Evolutionary conservation across 2,888 invertebrate species (phyloP).

Genomic region (Falcaria lacertinaria): DNA sequence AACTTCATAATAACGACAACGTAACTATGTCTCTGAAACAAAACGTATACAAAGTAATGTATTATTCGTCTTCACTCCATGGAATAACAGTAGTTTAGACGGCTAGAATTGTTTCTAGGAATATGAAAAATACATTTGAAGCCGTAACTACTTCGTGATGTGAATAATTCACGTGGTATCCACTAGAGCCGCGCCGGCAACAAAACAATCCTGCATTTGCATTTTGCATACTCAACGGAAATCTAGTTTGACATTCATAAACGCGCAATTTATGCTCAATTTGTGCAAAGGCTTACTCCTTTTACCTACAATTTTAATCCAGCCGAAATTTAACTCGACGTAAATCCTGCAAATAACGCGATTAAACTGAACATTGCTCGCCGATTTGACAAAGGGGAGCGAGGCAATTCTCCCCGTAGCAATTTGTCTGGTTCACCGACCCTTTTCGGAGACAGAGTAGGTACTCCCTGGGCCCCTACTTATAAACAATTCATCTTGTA

Average conservation of each 20-base stretch:
- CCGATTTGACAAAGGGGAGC: conserved; percentile 47
- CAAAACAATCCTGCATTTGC: conserved; percentile 41
- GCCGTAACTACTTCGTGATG: conserved; percentile 30
- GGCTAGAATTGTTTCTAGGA: conserved; percentile 18
- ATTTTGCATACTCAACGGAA: conserved; percentile 41
- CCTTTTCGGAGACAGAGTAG: conserved; percentile 45
- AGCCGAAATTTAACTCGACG: conserved; percentile 38
- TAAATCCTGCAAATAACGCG: conserved; percentile 55
- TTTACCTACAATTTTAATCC: conserved; percentile 40
- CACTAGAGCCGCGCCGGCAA: conserved; percentile 20
- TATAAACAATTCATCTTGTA: conserved; percentile 58
- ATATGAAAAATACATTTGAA: conserved; percentile 35
- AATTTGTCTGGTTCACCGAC: conserved; percentile 65
- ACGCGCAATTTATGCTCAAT: conserved; percentile 44
- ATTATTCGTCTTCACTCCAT: not conserved
- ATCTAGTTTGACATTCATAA: conserved; percentile 40
- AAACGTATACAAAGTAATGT: not conserved
- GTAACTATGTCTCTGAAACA: not conserved
- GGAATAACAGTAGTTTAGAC: conserved; percentile 4
- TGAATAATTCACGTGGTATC: conserved; percentile 40
- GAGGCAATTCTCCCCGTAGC: conserved; percentile 39
- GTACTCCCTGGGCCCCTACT: conserved; percentile 32
- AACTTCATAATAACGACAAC: too few relatives aligned
- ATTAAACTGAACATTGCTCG: conserved; percentile 47
- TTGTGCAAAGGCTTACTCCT: conserved; percentile 35